These are phyloP conservation scores for Willisornis vidua DNA, from an alignment of 2,113 vertebrate species.

Conservation along the genomic window DNA sequence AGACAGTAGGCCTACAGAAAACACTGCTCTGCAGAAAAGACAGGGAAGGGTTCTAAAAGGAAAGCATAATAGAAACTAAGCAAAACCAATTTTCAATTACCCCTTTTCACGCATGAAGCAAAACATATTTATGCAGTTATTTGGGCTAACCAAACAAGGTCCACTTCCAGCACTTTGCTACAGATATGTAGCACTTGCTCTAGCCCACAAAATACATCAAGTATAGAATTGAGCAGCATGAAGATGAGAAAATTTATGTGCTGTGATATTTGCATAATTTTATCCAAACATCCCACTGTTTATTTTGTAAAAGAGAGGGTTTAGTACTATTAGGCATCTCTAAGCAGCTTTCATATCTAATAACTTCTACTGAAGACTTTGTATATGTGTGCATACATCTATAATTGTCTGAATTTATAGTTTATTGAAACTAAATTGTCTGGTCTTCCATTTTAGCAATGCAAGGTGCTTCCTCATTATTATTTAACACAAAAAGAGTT, in stretches of 20 bases:
- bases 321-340: not conserved
- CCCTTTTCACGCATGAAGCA: not conserved
- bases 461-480: not conserved
- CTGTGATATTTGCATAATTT: not conserved
- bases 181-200: not conserved
- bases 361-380: not conserved
- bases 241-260: not conserved
- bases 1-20: constrained; percentile 75
- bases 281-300: not conserved
- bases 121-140: not conserved
- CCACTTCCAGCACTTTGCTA: not conserved
- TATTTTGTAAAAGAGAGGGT: not conserved
- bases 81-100: not conserved
- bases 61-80: constrained; percentile 74
- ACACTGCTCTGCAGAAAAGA: constrained; percentile 80
- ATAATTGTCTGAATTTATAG: not conserved
- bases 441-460: not conserved
- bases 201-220: not conserved
- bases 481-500: not conserved
- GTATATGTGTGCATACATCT: not conserved
- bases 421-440: not conserved
- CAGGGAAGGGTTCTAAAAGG: constrained; percentile 84
- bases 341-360: not conserved
- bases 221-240: not conserved
- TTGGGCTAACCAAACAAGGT: not conserved